These are phyloP conservation scores for Apotomis capreana DNA, from an alignment of 2,888 invertebrate genomes.

Conservation along the genomic window DNA sequence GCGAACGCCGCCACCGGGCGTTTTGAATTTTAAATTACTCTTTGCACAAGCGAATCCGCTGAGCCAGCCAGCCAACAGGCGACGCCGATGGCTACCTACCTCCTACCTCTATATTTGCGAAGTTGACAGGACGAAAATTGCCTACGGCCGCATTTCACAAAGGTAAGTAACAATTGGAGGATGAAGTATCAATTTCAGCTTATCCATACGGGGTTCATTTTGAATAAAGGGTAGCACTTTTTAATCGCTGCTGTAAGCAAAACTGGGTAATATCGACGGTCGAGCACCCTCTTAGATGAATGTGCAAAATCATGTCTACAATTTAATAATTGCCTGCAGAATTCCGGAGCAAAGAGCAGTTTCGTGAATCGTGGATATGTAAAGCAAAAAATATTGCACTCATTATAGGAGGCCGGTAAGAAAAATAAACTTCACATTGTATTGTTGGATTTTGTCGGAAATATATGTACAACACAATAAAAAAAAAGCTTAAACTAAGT, in stretches of 20 bases:
- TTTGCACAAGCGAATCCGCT: conserved; percentile 71
- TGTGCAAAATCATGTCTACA: no score
- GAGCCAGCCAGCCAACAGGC: conserved; percentile 68
- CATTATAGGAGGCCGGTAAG: no score
- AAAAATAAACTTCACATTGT: no score
- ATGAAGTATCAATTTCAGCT: background rate
- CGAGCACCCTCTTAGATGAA: no score
- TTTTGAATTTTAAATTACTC: conserved; percentile 79
- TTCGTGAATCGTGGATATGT: no score
- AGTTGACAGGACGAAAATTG: conserved; percentile 26
- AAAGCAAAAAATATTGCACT: no score
- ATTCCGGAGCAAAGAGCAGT: no score
- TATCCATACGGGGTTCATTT: background rate
- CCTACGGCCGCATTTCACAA: conserved; percentile 16
- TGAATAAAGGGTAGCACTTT: background rate
- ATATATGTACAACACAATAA: no score
- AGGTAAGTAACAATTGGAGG: conserved; percentile 6
- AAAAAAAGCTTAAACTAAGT: no score
- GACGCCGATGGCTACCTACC: conserved; percentile 40
- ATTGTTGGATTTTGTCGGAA: no score
- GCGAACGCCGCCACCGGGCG: conserved; percentile 57
- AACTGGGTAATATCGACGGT: background rate
- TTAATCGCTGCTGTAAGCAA: background rate
- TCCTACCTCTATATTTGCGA: conserved; percentile 27
- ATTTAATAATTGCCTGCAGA: no score